Evolutionary conservation across 64 coral and sea anemone genomes (phyloP), one percentile per base, ranked within the genome.

Genomic region (Pocillopora verrucosa): DNA sequence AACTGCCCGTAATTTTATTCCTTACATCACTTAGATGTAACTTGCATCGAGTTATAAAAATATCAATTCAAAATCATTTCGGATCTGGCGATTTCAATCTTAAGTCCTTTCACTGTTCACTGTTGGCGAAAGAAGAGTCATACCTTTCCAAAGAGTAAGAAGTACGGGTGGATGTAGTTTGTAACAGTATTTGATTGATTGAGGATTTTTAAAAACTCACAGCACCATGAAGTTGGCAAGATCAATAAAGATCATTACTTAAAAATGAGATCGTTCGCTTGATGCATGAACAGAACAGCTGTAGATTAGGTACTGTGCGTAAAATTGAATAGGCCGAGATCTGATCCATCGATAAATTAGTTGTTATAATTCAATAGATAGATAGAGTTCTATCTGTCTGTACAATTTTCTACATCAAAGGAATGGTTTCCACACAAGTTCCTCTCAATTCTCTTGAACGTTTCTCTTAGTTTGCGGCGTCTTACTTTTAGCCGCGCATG

Each of bases 351-450:
- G 19, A 72, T 85, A 65, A 83, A 83, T 65, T 83, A 65, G 61
- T 16, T 83, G 60, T 68, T 60, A 83, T 51, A 30, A 65, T 64
- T 65, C 7, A 83, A 13, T 83, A 67, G 60, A 67, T 67, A 77
- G 36, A 81, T 9, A 26, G 20, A 26, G 61, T 81, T 81, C 59
- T 62, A 62, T 81, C 30, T 34, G 22, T 61, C 79, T 81, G 79
- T 81, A 81, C 79, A 81, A 81, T 63, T 81, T 81, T 81, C 58
- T 81, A 37, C 79, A 61, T 81, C 12, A 81, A 34, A 26, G 30
- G 59, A 20, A 9, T 16, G 20, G 17, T 9, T 22, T 5, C 19
- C 24, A 26, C 20, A 4, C 25, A 19, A 60, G 26, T 20, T 19
- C 34, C 6, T 25, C 36, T 64, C 34, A 80, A 26, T 80, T 82